Evolutionary conservation across 2,113 vertebrate species (phyloP).

Genomic region (Hymenochirus boettgeri): DNA sequence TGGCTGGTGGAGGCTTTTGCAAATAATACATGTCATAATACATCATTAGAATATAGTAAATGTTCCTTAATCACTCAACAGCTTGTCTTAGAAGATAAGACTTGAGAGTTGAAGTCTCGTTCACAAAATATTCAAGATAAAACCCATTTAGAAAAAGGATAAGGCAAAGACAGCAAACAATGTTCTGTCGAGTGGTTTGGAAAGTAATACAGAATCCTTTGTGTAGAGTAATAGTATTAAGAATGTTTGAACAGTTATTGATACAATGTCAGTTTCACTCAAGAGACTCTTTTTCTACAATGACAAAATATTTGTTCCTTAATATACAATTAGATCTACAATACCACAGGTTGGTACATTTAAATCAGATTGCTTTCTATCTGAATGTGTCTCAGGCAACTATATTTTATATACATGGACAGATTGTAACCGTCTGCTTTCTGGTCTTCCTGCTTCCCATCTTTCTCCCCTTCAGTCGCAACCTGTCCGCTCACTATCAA

Average conservation of each 20-base stretch:
- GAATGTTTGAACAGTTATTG: slow-evolving; percentile 20
- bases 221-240: slow-evolving; percentile 36
- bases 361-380: too few species aligned
- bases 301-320: too few species aligned
- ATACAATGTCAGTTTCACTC: not conserved
- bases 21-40: slow-evolving; percentile 42
- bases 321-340: too few species aligned
- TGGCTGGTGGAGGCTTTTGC: slow-evolving; percentile 20
- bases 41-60: slow-evolving; percentile 1
- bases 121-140: slow-evolving; percentile 5
- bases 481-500: too few species aligned
- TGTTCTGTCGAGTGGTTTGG: not conserved
- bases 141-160: slow-evolving; percentile 19
- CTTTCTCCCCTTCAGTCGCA: too few species aligned
- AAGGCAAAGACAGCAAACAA: slow-evolving; percentile 32
- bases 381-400: too few species aligned
- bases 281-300: not conserved
- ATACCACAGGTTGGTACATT: too few species aligned
- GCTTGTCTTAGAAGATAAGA: slow-evolving; percentile 9
- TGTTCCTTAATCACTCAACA: slow-evolving; percentile 33
- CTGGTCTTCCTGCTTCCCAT: too few species aligned
- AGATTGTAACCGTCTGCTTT: too few species aligned
- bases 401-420: too few species aligned
- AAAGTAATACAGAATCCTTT: slow-evolving; percentile 31
- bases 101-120: not conserved